A percentile compares a stretch with the other conserved stretches of the same genome.
phyloP scores from a whole-genome alignment of 2,113 vertebrate species.

The Pedionomus torquatus region DNA sequence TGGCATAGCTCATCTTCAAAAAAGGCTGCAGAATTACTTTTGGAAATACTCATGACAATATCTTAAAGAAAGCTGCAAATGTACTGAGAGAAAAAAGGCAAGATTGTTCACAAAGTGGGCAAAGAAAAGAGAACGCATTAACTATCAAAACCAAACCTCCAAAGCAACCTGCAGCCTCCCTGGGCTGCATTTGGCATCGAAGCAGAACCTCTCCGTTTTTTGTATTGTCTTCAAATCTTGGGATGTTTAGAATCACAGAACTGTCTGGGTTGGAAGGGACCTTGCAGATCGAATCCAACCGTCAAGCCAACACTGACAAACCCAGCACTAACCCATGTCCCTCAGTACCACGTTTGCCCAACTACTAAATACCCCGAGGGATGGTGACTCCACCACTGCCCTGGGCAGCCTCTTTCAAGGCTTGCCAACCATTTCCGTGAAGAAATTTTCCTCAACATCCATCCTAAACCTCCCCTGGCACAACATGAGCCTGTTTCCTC shows the following conservation, averaged over 20 bases:
- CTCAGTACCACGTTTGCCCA: no score
- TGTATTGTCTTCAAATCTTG: constrained; percentile 31
- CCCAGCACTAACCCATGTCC: no score
- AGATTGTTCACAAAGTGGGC: accelerated
- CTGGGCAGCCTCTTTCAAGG: no score
- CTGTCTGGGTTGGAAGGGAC: no score
- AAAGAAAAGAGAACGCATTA: constrained; percentile 2
- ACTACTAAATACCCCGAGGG: no score
- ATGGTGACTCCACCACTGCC: no score
- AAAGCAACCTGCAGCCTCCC: neutral
- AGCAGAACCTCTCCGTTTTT: constrained; percentile 33
- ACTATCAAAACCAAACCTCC: neutral
- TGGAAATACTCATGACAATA: neutral
- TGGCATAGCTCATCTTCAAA: neutral
- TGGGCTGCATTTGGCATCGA: constrained; percentile 18
- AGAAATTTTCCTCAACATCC: no score
- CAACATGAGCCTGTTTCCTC: no score
- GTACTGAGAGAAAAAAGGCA: neutral
- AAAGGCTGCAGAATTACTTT: neutral
- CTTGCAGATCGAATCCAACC: no score
- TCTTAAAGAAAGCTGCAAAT: neutral
- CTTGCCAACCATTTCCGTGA: no score
- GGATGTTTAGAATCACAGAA: constrained; percentile 6
- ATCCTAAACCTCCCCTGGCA: no score
- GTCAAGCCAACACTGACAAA: no score